Percentiles rank a stretch among this genome's conserved stretches.
Evolutionary conservation across 1,140 invertebrate genomes (phyloP).

Genomic region (Planococcus citri): DNA sequence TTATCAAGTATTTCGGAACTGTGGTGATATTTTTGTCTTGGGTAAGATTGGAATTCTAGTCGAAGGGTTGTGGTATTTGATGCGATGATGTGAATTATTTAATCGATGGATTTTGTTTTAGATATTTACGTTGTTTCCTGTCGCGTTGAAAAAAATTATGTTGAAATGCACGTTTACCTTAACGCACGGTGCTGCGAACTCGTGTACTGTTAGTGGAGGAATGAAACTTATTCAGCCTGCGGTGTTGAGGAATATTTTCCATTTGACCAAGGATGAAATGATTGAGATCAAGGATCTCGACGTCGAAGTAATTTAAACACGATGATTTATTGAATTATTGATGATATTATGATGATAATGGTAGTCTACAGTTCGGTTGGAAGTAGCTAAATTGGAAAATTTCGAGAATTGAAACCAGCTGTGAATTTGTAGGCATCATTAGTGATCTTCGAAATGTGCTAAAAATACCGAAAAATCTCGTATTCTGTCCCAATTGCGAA

Average conservation of each 20-base stretch:
- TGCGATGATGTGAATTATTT: not conserved
- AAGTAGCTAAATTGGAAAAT: no score
- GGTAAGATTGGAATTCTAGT: slow-evolving; percentile 25
- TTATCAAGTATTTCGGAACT: slow-evolving; percentile 34
- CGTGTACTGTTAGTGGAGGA: slow-evolving; percentile 34
- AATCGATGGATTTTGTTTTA: slow-evolving; percentile 15
- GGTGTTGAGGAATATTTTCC: slow-evolving; percentile 42
- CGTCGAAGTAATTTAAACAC: slow-evolving; percentile 34
- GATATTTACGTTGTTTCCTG: slow-evolving; percentile 46
- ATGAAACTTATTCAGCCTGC: slow-evolving; percentile 40
- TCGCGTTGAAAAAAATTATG: slow-evolving; percentile 37
- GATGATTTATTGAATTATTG: not conserved
- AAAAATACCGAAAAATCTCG: no score
- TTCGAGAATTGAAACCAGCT: no score
- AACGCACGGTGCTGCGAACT: slow-evolving; percentile 32
- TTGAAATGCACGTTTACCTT: slow-evolving; percentile 38
- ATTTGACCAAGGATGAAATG: slow-evolving; percentile 51
- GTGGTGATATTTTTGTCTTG: slow-evolving; percentile 43
- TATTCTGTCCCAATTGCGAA: no score
- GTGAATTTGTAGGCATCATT: no score
- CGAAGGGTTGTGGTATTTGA: no score
- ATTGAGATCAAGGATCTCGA: slow-evolving; percentile 44
- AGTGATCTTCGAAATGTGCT: no score
- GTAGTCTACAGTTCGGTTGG: no score
- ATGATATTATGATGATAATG: no score